Conservation (phyloP, 2,888 invertebrate species). For the Pammene fasciana region DNA sequence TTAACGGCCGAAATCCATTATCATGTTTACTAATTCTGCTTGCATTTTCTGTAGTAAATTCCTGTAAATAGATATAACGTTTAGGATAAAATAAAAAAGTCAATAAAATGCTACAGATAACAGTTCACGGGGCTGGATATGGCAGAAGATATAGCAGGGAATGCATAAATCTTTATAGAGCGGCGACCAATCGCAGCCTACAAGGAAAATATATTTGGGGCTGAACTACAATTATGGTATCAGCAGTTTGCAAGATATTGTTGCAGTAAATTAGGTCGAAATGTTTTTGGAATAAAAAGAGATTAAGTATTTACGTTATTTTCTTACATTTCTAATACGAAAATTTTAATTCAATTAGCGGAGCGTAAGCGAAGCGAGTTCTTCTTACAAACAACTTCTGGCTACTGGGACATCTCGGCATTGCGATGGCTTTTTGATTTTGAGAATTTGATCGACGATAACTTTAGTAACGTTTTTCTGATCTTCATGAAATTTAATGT, state of each 20-base stretch:
- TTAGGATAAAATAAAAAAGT: slow-evolving; percentile 26
- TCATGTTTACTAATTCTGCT: neutral
- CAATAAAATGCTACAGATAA: slow-evolving; percentile 30
- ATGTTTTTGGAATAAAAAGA: neutral
- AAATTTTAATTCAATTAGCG: too few species aligned
- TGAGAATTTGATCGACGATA: too few species aligned
- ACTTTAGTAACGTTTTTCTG: too few species aligned
- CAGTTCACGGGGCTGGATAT: slow-evolving; percentile 15
- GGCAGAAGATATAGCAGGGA: slow-evolving; percentile 10
- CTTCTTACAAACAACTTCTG: too few species aligned
- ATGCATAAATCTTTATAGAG: slow-evolving; percentile 39
- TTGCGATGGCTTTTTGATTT: too few species aligned
- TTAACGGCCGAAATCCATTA: neutral
- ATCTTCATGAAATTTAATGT: too few species aligned
- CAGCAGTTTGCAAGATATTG: slow-evolving; percentile 6
- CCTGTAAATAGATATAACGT: slow-evolving; percentile 12
- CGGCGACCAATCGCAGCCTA: slow-evolving; percentile 12
- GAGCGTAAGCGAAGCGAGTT: too few species aligned
- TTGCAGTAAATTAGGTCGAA: neutral
- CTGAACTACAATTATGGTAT: slow-evolving; percentile 15
- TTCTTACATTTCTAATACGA: too few species aligned
- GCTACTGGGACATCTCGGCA: too few species aligned
- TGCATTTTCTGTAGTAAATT: neutral
- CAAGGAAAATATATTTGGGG: slow-evolving; percentile 26
- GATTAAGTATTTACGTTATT: too few species aligned